Evolutionary conservation across 2,113 vertebrate genomes (phyloP).

Genomic region (Melanerpes formicivorus): DNA sequence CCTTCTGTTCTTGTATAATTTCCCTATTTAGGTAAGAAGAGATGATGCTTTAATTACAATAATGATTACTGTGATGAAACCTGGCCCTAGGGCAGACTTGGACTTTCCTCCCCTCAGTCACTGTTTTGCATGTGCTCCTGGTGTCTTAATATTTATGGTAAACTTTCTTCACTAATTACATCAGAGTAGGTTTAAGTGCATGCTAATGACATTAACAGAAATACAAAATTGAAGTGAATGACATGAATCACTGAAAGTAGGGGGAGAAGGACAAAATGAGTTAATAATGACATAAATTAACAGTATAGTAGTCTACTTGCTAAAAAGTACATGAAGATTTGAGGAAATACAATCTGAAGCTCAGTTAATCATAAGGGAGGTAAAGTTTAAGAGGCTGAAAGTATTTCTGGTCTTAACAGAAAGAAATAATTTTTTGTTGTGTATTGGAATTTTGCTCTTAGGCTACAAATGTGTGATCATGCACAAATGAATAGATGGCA

Average conservation of each 20-base stretch:
- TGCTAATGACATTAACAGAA: neutral
- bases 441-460: neutral
- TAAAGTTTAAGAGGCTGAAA: neutral
- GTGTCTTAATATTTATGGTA: neutral
- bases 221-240: neutral
- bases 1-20: neutral
- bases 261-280: neutral
- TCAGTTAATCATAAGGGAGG: neutral
- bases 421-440: neutral
- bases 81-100: neutral
- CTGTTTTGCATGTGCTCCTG: neutral
- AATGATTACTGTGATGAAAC: neutral
- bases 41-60: neutral
- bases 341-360: neutral
- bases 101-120: neutral
- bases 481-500: neutral
- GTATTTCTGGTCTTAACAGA: neutral
- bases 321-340: neutral
- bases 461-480: neutral
- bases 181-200: neutral
- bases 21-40: neutral
- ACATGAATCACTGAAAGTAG: neutral
- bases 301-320: neutral
- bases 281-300: constrained; percentile 4
- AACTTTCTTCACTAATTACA: neutral